Evolutionary conservation across 2,113 vertebrate species (phyloP), one percentile per base, ranked within the genome.

Genomic region (Colossoma macropomum): DNA sequence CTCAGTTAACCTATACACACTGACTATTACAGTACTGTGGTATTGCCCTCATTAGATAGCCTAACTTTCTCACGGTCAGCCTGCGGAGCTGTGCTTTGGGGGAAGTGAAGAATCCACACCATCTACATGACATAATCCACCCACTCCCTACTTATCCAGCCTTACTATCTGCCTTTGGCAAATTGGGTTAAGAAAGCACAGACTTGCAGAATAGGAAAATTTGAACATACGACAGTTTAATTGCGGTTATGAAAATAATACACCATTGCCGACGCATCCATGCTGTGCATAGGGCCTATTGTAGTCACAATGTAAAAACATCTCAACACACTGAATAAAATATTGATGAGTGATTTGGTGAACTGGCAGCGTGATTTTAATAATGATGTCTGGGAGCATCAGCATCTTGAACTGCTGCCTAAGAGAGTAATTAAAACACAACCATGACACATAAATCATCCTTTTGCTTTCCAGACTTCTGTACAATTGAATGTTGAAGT

Each of bases 61-160:
- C 45, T 66, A 25, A 66, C 30, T 75, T 66, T 81, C 80, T 63
- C 71, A 81, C 71, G 41, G 59, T 38, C 52, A 9, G 48, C 71
- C 71, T 65, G 56, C 16, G 21, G 23, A 45, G 21, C 34, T 45
- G n/a, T 71, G 56, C 34, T 81, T 65, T 66, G 28, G 80, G 70
- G 80, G 45, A 81, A 75, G 27, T 23, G 60, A 81, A 75, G 70
- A 75, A 73, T 81, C 62, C 59, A 50, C 41, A 63, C 34, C 27
- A 52, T 34, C 65, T 56, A 81, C 70, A 74, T 65, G 56, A 81
- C 70, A 62, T 81, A 74, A 81, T 74, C 38, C 79, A 30, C 27
- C 27, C 27, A 21, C 70, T 81, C 34, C 12, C 28, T 45, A 11
- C 21, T 45, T n/a, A 71, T 71, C 34, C 41, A 23, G 68, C 34